Conservation (phyloP, 2,888 invertebrate species). For the Stenoptilia bipunctidactyla region DNA sequence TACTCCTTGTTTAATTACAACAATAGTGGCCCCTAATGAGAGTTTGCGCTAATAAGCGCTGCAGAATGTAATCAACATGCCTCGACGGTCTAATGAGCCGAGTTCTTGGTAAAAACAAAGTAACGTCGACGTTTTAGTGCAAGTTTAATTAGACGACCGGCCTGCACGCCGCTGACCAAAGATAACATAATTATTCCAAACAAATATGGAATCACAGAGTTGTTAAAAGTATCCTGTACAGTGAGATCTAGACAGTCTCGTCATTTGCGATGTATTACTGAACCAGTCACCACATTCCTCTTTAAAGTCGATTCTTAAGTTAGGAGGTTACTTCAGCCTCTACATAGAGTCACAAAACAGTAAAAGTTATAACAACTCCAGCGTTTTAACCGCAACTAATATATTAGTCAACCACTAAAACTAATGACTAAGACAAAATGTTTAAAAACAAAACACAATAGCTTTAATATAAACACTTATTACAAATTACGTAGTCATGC, state of each 20-base stretch:
- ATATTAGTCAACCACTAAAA: no score
- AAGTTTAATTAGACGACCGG: constrained; percentile 60
- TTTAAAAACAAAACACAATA: no score
- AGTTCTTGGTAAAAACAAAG: constrained; percentile 66
- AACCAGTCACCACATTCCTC: no score
- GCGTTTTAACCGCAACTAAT: no score
- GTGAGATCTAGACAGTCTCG: no score
- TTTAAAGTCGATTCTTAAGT: no score
- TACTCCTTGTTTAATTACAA: constrained; percentile 68
- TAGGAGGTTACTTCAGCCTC: no score
- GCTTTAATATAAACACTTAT: no score
- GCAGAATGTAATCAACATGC: constrained; percentile 71
- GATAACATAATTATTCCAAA: constrained; percentile 14
- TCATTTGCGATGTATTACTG: no score
- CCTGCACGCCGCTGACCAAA: neutral
- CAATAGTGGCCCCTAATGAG: constrained; percentile 70
- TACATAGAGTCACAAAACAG: no score
- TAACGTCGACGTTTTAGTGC: constrained; percentile 58
- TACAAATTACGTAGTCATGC: neutral
- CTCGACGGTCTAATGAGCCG: constrained; percentile 66
- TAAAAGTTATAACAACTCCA: no score
- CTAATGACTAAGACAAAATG: no score
- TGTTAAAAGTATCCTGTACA: constrained; percentile 7
- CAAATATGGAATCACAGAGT: constrained; percentile 38
- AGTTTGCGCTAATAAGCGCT: constrained; percentile 68